Evolutionary conservation across 2,797 vertebrate genomes (phyloP).

Genomic region (Tiaroga cobitis): DNA sequence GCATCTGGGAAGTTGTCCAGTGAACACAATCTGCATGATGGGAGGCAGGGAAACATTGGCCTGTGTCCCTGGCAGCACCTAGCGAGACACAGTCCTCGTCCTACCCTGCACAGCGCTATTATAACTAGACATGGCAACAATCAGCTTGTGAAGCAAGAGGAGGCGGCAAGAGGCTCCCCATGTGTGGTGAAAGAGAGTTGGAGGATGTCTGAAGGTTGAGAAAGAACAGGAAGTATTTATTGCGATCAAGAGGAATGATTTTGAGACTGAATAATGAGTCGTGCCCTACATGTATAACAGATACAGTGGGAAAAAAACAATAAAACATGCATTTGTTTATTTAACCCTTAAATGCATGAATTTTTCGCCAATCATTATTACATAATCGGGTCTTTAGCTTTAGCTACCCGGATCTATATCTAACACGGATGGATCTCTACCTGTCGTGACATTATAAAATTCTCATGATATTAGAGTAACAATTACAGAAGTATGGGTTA

Average conservation of each 20-base stretch:
- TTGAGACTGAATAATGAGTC: constrained; percentile 15
- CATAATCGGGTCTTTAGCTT: no score
- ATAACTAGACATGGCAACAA: constrained; percentile 41
- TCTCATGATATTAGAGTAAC: no score
- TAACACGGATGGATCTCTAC: no score
- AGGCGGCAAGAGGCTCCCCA: constrained; percentile 2
- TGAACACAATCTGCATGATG: constrained; percentile 56
- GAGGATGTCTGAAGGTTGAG: constrained; percentile 42
- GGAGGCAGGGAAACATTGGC: constrained; percentile 57
- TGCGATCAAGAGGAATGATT: constrained; percentile 7
- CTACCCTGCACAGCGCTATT: constrained; percentile 26
- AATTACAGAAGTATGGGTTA: no score
- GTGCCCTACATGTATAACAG: not conserved
- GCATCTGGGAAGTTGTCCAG: constrained; percentile 54
- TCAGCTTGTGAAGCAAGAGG: constrained; percentile 26
- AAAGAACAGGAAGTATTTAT: constrained; percentile 8
- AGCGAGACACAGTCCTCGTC: constrained; percentile 4
- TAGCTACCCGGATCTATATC: no score
- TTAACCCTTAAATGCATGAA: no score
- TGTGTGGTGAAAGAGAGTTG: constrained; percentile 11
- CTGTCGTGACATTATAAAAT: no score
- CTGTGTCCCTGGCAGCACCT: constrained; percentile 41
- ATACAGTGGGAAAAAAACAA: not conserved
- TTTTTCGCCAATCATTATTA: no score
- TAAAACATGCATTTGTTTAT: not conserved